A percentile compares a stretch with the other conserved stretches of the same genome.
Evolutionary conservation across 2,113 vertebrate species (phyloP).

Genomic region (Lichenostomus cassidix): DNA sequence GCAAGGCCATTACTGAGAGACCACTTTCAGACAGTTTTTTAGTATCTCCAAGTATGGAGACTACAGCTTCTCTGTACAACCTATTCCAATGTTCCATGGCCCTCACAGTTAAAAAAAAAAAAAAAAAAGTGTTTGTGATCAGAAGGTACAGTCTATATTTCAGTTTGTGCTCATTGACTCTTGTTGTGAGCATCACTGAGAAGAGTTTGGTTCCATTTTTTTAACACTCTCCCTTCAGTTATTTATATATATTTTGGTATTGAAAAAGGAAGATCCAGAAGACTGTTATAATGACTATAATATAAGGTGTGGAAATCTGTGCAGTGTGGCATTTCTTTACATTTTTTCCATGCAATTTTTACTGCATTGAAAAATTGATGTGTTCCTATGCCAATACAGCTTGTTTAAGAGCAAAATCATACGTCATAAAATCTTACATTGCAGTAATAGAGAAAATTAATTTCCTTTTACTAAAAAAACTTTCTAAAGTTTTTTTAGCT

Average conservation of each 20-base stretch:
- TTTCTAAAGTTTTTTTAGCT: not conserved
- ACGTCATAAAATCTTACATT: not conserved
- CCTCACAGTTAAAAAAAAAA: not conserved
- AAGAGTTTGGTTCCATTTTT: not conserved
- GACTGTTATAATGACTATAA: not conserved
- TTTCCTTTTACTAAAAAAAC: not conserved
- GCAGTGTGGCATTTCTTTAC: not conserved
- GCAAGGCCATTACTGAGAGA: not conserved
- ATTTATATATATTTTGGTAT: not conserved
- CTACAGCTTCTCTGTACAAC: not conserved
- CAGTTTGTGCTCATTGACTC: not conserved
- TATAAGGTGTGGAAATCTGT: not conserved
- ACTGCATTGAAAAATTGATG: not conserved
- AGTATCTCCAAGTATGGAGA: not conserved
- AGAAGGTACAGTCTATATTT: not conserved
- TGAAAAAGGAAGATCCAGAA: not conserved
- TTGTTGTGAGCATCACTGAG: not conserved
- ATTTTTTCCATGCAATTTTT: not conserved
- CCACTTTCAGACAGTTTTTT: not conserved
- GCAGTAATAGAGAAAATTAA: not conserved
- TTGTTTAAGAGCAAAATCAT: not conserved
- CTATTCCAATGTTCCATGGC: not conserved
- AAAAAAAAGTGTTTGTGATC: not conserved
- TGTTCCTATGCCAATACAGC: not conserved
- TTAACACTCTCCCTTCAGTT: not conserved